These are phyloP conservation scores for Tipula vernalis DNA, from an alignment of 2,888 invertebrate species.

Conservation along the genomic window DNA sequence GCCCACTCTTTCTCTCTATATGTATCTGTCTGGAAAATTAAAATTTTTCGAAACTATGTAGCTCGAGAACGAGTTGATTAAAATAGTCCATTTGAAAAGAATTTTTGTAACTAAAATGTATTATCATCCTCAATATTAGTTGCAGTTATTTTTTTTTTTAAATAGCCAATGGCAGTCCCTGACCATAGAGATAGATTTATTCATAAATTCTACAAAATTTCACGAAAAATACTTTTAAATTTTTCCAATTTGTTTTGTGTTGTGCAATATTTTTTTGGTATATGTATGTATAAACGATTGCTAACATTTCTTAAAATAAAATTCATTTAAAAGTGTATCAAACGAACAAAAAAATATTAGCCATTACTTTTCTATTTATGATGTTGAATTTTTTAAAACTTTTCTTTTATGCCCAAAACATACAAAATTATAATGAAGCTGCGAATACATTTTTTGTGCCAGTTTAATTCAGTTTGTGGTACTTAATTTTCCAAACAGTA, in stretches of 20 bases:
- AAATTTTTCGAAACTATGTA: too few species aligned
- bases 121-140: not conserved
- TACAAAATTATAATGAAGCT: not conserved
- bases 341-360: not conserved
- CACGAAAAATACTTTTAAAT: not conserved
- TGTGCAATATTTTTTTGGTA: not conserved
- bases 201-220: not conserved
- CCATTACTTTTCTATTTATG: not conserved
- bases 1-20: too few species aligned
- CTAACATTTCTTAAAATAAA: not conserved
- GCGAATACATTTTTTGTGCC: not conserved
- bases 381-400: not conserved
- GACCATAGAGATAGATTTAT: not conserved
- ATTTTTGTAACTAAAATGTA: not conserved
- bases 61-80: not conserved
- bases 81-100: not conserved
- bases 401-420: not conserved
- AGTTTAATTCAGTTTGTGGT: not conserved
- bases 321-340: not conserved
- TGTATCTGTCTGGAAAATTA: too few species aligned
- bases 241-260: not conserved
- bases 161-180: not conserved
- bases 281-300: too few species aligned
- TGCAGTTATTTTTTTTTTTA: not conserved
- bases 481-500: not conserved